phyloP scores from a whole-genome alignment of 2,888 invertebrate species.

The Drosophila algonquin region DNA sequence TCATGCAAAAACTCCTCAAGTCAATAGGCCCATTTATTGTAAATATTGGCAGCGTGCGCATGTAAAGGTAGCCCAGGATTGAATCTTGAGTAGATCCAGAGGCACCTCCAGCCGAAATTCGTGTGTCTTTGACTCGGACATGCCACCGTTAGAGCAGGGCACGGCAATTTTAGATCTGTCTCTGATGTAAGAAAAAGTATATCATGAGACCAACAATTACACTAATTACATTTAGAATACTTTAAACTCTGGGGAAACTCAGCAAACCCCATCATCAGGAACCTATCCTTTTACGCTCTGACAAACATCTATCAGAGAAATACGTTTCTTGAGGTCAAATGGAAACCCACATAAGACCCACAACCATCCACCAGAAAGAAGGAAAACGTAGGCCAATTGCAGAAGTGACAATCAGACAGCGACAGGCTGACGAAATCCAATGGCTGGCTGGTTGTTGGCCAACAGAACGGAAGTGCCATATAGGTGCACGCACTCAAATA shows the following conservation, averaged over 20 bases:
- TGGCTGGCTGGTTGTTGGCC: constrained; percentile 17
- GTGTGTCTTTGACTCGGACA: too few relatives aligned
- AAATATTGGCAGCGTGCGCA: too few relatives aligned
- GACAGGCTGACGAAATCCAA: constrained; percentile 26
- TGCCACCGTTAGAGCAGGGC: too few relatives aligned
- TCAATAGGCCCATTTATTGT: too few relatives aligned
- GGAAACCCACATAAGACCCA: constrained; percentile 5
- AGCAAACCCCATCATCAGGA: background rate
- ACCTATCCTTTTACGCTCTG: constrained; percentile 35
- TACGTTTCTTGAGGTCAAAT: constrained; percentile 30
- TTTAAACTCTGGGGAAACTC: background rate
- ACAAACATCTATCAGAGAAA: constrained; percentile 21
- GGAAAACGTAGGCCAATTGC: constrained; percentile 30
- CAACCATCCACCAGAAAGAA: constrained; percentile 3
- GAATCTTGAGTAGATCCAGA: background rate
- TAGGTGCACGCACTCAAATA: constrained; percentile 32
- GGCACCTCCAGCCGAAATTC: too few relatives aligned
- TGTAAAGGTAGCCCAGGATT: too few relatives aligned
- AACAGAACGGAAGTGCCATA: constrained; percentile 70
- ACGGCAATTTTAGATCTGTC: background rate
- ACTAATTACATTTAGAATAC: constrained; percentile 14
- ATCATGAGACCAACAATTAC: background rate
- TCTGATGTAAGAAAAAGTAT: too few relatives aligned
- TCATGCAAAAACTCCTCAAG: too few relatives aligned
- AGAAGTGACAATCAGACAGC: constrained; percentile 44